Percentiles rank a stretch among this genome's conserved stretches.
Conservation (phyloP, 2,113 vertebrate genomes). For the pig (Sus scrofa) region T2T-Sscrofa CM000824.6:209223501-209224000, state of each 20-base stretch:
- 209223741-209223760: conserved; percentile 31
- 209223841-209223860: neutral
- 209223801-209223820: neutral
- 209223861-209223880: neutral
- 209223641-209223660: neutral
- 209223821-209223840: neutral
- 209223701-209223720: neutral
- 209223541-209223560: neutral
- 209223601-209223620: neutral
- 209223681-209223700: neutral
- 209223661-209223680: neutral
- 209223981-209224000: neutral
- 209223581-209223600: neutral
- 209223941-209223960: neutral
- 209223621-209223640: neutral
- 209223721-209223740: neutral
- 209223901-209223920: neutral
- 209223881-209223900: neutral
- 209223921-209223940: neutral
- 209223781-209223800: neutral
- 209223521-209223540: neutral
- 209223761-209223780: neutral
- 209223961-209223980: neutral
- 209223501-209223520: neutral
- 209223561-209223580: neutral